phyloP scores from a whole-genome alignment of 1,140 invertebrate species.

The Aplysia californica region DNA sequence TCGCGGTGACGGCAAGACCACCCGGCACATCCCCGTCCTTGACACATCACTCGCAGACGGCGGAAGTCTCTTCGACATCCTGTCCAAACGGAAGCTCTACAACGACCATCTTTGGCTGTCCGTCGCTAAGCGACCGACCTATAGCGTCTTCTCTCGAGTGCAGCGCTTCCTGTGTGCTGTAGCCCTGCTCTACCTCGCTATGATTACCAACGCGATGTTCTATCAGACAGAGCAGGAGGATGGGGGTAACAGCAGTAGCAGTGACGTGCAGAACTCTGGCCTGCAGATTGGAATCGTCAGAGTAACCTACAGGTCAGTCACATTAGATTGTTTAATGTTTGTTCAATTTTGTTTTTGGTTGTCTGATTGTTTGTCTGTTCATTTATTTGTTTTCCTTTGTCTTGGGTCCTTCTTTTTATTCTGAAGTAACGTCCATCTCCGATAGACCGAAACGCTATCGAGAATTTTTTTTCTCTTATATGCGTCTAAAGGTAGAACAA shows the following conservation, averaged over 20 bases:
- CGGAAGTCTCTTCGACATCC: slow-evolving; percentile 47
- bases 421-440: no score
- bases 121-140: slow-evolving; percentile 40
- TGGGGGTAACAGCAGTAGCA: no score
- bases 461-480: no score
- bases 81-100: slow-evolving; percentile 55
- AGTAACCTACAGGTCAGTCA: slow-evolving; percentile 55
- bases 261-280: no score
- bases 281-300: slow-evolving; percentile 67
- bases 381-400: no score
- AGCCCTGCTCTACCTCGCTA: slow-evolving; percentile 53
- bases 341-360: no score
- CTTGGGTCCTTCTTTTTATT: no score
- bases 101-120: slow-evolving; percentile 58
- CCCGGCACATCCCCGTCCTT: slow-evolving; percentile 20
- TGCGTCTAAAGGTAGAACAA: no score
- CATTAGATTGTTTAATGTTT: no score
- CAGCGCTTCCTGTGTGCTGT: slow-evolving; percentile 55
- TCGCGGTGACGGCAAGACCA: slow-evolving; percentile 69
- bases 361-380: not conserved
- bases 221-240: no score
- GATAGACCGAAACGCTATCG: no score
- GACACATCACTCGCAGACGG: not conserved
- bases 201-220: slow-evolving; percentile 64
- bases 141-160: slow-evolving; percentile 58